Evolutionary conservation across 2,113 vertebrate genomes (phyloP).

Genomic region (Chloropsis cyanopogon): DNA sequence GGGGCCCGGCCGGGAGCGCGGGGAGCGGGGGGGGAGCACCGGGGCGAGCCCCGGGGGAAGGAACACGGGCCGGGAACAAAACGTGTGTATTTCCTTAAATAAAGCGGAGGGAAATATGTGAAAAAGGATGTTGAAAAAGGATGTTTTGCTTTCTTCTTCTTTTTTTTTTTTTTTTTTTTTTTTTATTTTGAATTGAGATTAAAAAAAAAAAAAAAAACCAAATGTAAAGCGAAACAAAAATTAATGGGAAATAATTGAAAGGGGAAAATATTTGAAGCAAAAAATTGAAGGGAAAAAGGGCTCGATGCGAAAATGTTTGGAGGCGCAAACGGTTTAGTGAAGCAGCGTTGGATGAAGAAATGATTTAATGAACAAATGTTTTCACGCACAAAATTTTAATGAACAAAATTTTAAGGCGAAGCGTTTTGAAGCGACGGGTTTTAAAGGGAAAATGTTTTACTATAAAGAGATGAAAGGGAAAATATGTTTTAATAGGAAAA

Average conservation of each 20-base stretch:
- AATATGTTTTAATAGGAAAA: neutral
- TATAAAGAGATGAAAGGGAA: neutral
- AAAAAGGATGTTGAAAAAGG: neutral
- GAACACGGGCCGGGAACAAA: neutral
- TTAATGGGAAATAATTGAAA: neutral
- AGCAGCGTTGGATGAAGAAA: neutral
- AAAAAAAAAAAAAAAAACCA: neutral
- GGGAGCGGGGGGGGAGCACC: neutral
- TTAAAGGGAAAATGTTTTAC: neutral
- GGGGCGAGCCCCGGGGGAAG: neutral
- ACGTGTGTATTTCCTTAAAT: neutral
- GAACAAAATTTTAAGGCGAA: neutral
- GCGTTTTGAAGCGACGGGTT: neutral
- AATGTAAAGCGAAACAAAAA: neutral
- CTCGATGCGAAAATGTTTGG: neutral
- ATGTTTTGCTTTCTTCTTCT: neutral
- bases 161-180: too few relatives aligned
- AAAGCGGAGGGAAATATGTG: neutral
- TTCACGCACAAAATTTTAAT: neutral
- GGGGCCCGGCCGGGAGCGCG: neutral
- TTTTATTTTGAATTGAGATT: neutral
- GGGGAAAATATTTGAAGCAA: neutral
- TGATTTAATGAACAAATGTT: neutral
- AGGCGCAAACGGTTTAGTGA: neutral
- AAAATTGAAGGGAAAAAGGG: neutral